Base-by-base conservation (phyloP, 2,888 invertebrate genomes). In the Drosophila nigricruria region DNA sequence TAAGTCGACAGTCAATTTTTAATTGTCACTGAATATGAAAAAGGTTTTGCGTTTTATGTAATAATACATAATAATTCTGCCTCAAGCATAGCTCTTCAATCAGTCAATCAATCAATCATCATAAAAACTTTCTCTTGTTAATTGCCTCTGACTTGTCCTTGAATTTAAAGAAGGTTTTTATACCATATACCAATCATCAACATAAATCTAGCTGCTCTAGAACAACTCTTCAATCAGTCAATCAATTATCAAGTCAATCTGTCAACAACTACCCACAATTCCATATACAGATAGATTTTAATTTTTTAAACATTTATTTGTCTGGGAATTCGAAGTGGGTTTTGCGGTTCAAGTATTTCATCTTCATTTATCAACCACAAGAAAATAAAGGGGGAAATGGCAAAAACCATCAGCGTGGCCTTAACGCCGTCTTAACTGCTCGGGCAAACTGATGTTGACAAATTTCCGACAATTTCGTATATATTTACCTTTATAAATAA, bases 361-460 rank as follows among this genome's bases (percentile, higher is more conserved):
- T 67, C 60, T 86, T 83, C 83, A 86, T 81, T 81, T 86, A 70
- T 81, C 87, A 86, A 81, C 54, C 50, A 40, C 36, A 25, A n/a
- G 25, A 36, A 27, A 25, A 50, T 1, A 34, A 23, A 3, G n/a
- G 27, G 27, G 23, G 20, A 34, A 34, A 30, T 5, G 27, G 27
- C 16, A 49, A 61, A 76, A 67, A 54, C 70, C 84, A 71, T 83
- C 84, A 70, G 58, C 79, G 72, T 47, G 43, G 79, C 63, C 79
- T 77, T 81, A 78, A 43, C 81, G 49, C 73, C 61, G 73, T 58
- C 81, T 88, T 81, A 84, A 57, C 79, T 64, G 70, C 49, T 71
- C 79, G 66, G 43, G 66, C 52, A 61, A 81, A 61, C 62, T 74
- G 89, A 88, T 82, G 82, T 82, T 82, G 82, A 82, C 82, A 82